Evolutionary conservation across 2,113 vertebrate genomes (phyloP), one percentile per base, ranked within the genome.

Genomic region (Lophochroa leadbeateri): DNA sequence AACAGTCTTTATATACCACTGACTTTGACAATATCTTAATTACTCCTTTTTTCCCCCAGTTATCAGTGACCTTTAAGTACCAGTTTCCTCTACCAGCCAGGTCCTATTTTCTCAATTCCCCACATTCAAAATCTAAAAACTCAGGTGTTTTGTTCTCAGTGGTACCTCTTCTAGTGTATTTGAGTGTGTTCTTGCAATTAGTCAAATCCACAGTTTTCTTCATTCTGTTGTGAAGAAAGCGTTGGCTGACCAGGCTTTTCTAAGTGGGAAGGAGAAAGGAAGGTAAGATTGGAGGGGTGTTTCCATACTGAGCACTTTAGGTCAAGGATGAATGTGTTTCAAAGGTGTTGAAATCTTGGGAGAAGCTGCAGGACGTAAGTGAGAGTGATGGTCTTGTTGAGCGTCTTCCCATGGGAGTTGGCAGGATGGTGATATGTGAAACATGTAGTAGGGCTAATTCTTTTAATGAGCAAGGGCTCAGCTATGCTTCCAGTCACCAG

Each of bases 261-360:
- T 29, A 64, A 74, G 44, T n/a, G 44, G 31, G 28, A 74, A 79
- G 33, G 33, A 88, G 70, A 58, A 55, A 16, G 37, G 46, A 71
- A 79, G 58, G 61, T 14, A 49, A 57, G 35, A 60, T 1, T 57
- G 72, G 35, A 83, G 68, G 27, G 68, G 14, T 6, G 23, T 94
- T 95, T 74, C 47, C 65, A 31, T 44, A 16, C 44, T 60, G 47
- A 64, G 53, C 88, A 69, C 50, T 85, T 72, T 7, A 90, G 57
- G 64, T 88, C 50, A 88, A 78, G 39, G 18, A 55, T 88, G 82
- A 90, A 81, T 75, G 39, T 81, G 41, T 41, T 41, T 41, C 41
- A 83, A 91, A 58, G 18, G 33, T 95, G 88, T 92, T 94, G 94
- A 95, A 96, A 95, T 86, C 86, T 69, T 68, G 31, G 31, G 88